These are phyloP conservation scores for Neodiprion virginianus DNA, from an alignment of 1,140 invertebrate genomes.

Conservation along the genomic window DNA sequence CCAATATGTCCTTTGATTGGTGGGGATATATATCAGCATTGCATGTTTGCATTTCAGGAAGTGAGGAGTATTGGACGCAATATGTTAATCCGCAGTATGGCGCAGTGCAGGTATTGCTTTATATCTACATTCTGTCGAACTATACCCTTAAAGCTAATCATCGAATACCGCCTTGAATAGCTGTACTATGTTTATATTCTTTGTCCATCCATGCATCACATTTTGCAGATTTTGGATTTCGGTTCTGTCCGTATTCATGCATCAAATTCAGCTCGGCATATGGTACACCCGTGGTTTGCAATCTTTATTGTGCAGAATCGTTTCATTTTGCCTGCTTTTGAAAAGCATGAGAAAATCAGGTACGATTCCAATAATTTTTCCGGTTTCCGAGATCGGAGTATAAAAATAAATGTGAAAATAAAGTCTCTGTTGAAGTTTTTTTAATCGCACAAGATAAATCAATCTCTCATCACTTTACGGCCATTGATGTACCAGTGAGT, in stretches of 20 bases:
- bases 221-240: slow-evolving; percentile 45
- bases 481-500: not conserved
- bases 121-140: slow-evolving; percentile 32
- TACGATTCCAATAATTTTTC: not conserved
- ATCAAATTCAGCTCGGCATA: slow-evolving; percentile 28
- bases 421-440: not conserved
- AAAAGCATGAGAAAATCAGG: no score
- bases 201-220: not conserved
- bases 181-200: not conserved
- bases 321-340: no score
- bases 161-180: slow-evolving; percentile 34
- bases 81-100: slow-evolving; percentile 60
- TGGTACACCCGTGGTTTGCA: not conserved
- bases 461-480: slow-evolving; percentile 2
- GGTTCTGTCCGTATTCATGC: slow-evolving; percentile 26
- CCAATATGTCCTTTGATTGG: slow-evolving; percentile 59
- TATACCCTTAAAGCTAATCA: slow-evolving; percentile 34
- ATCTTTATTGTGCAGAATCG: not conserved
- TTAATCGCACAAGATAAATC: not conserved
- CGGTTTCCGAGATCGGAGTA: not conserved
- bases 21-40: slow-evolving; percentile 51
- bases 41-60: slow-evolving; percentile 55
- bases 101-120: slow-evolving; percentile 52
- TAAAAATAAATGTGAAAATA: no score
- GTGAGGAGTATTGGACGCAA: slow-evolving; percentile 54